phyloP scores from a whole-genome alignment of 2,797 vertebrate species.

The Discoglossus pictus region DNA sequence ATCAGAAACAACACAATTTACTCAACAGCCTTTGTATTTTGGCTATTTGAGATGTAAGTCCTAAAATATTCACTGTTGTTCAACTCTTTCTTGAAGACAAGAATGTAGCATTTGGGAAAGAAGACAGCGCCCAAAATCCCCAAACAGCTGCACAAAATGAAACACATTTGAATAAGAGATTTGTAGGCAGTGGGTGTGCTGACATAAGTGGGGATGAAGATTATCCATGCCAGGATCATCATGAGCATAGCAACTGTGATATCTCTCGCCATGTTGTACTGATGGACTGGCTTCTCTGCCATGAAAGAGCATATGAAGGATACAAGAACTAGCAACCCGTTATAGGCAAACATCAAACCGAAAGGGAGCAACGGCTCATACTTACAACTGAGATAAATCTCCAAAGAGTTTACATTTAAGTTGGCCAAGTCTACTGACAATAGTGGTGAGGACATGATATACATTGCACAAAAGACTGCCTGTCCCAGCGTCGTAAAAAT shows the following conservation, averaged over 20 bases:
- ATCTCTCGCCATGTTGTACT: conserved; percentile 80
- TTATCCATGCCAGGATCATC: conserved; percentile 80
- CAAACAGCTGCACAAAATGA: conserved; percentile 68
- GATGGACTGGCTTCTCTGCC: conserved; percentile 68
- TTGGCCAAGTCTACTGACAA: neutral
- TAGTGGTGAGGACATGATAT: neutral
- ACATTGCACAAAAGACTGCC: conserved; percentile 10
- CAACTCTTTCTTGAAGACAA: conserved; percentile 75
- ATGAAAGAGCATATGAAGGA: conserved; percentile 90
- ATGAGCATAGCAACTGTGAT: conserved; percentile 79
- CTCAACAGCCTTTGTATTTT: conserved; percentile 31
- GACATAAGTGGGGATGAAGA: conserved; percentile 75
- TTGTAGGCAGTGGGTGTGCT: conserved; percentile 60
- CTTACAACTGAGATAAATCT: conserved; percentile 66
- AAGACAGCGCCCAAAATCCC: conserved; percentile 75
- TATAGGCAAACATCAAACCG: conserved; percentile 71
- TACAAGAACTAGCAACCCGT: conserved; percentile 66
- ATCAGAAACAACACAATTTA: too few relatives aligned
- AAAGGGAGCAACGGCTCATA: conserved; percentile 69
- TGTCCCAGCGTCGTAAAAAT: conserved; percentile 12
- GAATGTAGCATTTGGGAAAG: conserved; percentile 82
- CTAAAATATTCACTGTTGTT: conserved; percentile 79
- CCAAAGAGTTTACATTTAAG: conserved; percentile 8
- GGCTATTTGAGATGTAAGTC: conserved; percentile 62
- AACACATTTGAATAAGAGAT: conserved; percentile 67